phyloP scores from a whole-genome alignment of 2,113 vertebrate species.

The Thunnus thynnus region DNA sequence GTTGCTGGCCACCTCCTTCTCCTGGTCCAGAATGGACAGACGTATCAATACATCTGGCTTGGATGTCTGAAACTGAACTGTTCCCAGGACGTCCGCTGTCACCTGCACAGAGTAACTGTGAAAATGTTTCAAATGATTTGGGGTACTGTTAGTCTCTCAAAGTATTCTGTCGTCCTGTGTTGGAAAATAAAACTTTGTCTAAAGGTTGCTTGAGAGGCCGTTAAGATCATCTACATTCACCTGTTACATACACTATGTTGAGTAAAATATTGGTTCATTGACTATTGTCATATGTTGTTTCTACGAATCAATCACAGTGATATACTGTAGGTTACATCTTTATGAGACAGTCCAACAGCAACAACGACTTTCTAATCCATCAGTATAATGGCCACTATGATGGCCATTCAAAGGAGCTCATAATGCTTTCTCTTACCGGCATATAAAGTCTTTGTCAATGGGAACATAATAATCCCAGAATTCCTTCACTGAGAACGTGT shows the following conservation, averaged over 20 bases:
- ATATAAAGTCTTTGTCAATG: slow-evolving; percentile 87
- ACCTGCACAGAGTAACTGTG: slow-evolving; percentile 87
- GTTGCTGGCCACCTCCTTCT: slow-evolving; percentile 79
- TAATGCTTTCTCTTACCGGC: slow-evolving; percentile 85
- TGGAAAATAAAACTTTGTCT: not conserved
- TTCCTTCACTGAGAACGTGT: slow-evolving; percentile 86
- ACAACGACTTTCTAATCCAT: not conserved
- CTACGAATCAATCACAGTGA: not conserved
- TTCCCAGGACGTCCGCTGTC: slow-evolving; percentile 77
- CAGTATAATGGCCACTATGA: not conserved
- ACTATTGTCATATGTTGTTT: not conserved
- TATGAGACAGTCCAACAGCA: not conserved
- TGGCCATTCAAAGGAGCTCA: not conserved
- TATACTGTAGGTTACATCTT: not conserved
- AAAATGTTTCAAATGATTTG: not conserved
- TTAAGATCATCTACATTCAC: no score
- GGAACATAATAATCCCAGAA: slow-evolving; percentile 91
- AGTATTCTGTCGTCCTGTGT: not conserved
- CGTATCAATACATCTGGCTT: slow-evolving; percentile 86
- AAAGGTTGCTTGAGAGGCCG: not conserved
- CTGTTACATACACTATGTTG: no score
- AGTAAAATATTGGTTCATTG: not conserved
- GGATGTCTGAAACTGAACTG: slow-evolving; percentile 90
- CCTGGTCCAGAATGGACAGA: slow-evolving; percentile 89
- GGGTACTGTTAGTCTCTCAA: not conserved